phyloP scores from a whole-genome alignment of 1,140 invertebrate species.

The Lerema accius region DNA sequence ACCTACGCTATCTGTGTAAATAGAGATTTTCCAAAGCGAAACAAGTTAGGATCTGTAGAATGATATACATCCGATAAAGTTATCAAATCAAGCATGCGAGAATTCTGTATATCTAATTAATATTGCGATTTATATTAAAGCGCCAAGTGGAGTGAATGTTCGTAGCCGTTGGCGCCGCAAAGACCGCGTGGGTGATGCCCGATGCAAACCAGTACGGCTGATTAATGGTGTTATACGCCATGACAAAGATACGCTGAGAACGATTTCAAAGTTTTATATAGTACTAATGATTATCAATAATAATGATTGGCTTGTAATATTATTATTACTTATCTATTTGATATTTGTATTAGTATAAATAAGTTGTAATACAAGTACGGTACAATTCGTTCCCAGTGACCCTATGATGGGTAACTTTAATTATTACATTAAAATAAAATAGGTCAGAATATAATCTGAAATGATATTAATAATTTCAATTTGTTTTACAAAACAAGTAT shows the following conservation, averaged over 20 bases:
- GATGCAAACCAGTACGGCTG: slow-evolving; percentile 15
- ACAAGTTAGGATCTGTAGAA: neutral
- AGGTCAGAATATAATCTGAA: no score
- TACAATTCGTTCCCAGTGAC: no score
- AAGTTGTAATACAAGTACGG: no score
- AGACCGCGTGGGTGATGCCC: slow-evolving; percentile 37
- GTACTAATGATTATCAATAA: no score
- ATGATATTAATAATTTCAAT: no score
- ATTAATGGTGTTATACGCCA: slow-evolving; percentile 27
- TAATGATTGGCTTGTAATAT: no score
- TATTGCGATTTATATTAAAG: slow-evolving; percentile 24
- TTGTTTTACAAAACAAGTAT: no score
- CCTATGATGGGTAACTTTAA: no score
- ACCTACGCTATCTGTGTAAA: no score
- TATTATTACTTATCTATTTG: no score
- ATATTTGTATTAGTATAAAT: no score
- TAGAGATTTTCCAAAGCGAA: neutral
- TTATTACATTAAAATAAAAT: no score
- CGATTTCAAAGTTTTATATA: slow-evolving; percentile 8
- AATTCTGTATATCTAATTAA: slow-evolving; percentile 22
- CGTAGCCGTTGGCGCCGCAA: slow-evolving; percentile 44
- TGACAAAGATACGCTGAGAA: slow-evolving; percentile 6
- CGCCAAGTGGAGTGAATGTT: slow-evolving; percentile 29
- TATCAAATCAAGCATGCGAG: neutral
- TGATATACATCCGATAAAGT: neutral